These are phyloP conservation scores for Pantala flavescens DNA, from an alignment of 1,140 invertebrate species.

Conservation along the genomic window DNA sequence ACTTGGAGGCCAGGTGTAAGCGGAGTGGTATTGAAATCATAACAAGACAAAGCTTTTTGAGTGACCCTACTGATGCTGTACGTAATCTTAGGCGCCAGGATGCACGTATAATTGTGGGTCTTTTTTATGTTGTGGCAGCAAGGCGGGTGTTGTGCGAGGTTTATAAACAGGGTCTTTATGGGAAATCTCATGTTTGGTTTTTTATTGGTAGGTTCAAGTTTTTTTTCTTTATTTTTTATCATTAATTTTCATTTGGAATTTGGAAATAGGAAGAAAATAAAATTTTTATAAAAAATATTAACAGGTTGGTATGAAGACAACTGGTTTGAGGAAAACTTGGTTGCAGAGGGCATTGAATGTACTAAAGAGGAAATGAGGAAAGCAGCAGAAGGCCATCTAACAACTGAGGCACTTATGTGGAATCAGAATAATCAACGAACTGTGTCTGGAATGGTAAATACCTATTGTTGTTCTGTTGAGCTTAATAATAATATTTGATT, in stretches of 20 bases:
- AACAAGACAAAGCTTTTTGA: slow-evolving; percentile 91
- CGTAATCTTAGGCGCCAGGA: slow-evolving; percentile 86
- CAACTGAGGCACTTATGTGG: slow-evolving; percentile 97
- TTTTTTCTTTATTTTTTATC: not conserved
- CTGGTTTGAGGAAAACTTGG: slow-evolving; percentile 88
- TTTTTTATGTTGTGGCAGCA: slow-evolving; percentile 97
- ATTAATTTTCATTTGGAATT: too few relatives aligned
- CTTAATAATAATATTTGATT: not conserved
- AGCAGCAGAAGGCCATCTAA: slow-evolving; percentile 93
- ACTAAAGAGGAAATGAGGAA: slow-evolving; percentile 83
- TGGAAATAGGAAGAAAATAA: too few relatives aligned
- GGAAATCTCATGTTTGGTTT: slow-evolving; percentile 97
- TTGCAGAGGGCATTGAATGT: slow-evolving; percentile 83
- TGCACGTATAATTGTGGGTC: slow-evolving; percentile 91
- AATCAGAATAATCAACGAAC: slow-evolving; percentile 89
- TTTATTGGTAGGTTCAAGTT: slow-evolving; percentile 75
- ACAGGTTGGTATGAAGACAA: slow-evolving; percentile 97
- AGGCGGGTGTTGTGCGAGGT: slow-evolving; percentile 93
- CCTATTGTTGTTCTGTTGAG: not conserved
- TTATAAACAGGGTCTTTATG: slow-evolving; percentile 89
- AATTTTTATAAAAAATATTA: not conserved
- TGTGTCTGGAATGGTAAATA: slow-evolving; percentile 76
- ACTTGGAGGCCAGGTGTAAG: slow-evolving; percentile 90
- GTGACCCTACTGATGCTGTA: slow-evolving; percentile 92
- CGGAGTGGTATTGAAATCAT: slow-evolving; percentile 88